Percentiles rank a stretch among this genome's conserved stretches.
Conservation (phyloP, 2,888 invertebrate species). For the Fissipunctia ypsillon region DNA sequence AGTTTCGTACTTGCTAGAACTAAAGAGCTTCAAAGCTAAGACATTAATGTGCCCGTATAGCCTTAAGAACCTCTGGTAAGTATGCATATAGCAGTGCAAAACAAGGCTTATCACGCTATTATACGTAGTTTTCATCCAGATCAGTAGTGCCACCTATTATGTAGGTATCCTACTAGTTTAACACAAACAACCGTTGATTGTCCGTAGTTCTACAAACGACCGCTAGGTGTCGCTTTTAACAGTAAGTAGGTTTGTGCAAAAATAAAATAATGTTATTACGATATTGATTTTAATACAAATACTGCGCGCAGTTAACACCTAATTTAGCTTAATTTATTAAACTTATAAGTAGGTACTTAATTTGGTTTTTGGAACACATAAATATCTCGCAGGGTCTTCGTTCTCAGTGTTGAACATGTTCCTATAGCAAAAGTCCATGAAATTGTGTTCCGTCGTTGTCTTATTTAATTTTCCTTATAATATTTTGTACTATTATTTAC, state of each 20-base stretch:
- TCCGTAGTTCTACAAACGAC: conserved; percentile 10
- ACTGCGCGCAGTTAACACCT: conserved; percentile 71
- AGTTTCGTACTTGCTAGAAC: background rate
- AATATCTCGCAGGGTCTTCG: conserved; percentile 19
- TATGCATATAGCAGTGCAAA: background rate
- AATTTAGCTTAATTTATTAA: conserved; percentile 38
- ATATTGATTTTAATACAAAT: conserved; percentile 63
- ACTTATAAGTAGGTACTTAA: conserved; percentile 24
- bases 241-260: background rate
- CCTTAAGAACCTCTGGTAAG: background rate
- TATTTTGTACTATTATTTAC: conserved; percentile 39
- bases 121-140: background rate
- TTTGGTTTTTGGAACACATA: conserved; percentile 29
- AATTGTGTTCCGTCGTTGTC: conserved; percentile 25
- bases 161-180: background rate
- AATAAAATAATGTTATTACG: conserved; percentile 31
- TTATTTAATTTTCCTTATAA: conserved; percentile 47
- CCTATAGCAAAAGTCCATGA: conserved; percentile 17
- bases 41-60: background rate
- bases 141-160: conserved; percentile 40
- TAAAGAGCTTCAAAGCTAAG: background rate
- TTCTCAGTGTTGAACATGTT: background rate
- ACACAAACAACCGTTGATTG: background rate
- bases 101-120: too few relatives aligned
- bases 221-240: conserved; percentile 54